These are phyloP conservation scores for Urosaurus nigricauda DNA, from an alignment of 2,797 vertebrate genomes.

Conservation along the genomic window DNA sequence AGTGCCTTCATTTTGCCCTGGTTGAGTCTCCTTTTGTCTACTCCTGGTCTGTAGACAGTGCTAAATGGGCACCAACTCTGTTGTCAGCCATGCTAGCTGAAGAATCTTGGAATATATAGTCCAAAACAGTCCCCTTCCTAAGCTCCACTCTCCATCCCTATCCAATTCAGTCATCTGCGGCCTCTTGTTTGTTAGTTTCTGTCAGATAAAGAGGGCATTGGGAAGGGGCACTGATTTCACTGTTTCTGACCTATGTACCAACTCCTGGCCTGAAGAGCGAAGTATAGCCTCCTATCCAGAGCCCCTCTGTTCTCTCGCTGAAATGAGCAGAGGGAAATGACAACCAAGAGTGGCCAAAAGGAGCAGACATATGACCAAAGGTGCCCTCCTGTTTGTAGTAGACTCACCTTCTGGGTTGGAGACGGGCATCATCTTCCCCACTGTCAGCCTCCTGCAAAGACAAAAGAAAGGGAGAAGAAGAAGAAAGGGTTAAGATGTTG, in stretches of 20 bases:
- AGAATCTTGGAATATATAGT: too few relatives aligned
- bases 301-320: too few relatives aligned
- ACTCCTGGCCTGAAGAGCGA: neutral
- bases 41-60: too few relatives aligned
- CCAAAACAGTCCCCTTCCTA: too few relatives aligned
- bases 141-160: too few relatives aligned
- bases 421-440: conserved; percentile 92
- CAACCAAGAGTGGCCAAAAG: rapidly evolving
- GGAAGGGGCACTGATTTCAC: neutral
- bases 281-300: neutral
- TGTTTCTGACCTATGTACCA: neutral
- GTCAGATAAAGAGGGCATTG: neutral
- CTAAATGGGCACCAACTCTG: too few relatives aligned
- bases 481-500: conserved; percentile 29
- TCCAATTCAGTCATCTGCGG: too few relatives aligned
- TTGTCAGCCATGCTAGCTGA: too few relatives aligned
- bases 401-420: conserved; percentile 93
- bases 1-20: too few relatives aligned
- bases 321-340: neutral
- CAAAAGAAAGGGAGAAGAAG: conserved; percentile 4
- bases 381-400: neutral
- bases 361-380: neutral
- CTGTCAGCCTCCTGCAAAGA: conserved; percentile 91
- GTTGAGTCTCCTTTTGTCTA: too few relatives aligned
- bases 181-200: too few relatives aligned